Conservation (phyloP, 2,797 vertebrate genomes). For the Sorex maritimensis region DNA sequence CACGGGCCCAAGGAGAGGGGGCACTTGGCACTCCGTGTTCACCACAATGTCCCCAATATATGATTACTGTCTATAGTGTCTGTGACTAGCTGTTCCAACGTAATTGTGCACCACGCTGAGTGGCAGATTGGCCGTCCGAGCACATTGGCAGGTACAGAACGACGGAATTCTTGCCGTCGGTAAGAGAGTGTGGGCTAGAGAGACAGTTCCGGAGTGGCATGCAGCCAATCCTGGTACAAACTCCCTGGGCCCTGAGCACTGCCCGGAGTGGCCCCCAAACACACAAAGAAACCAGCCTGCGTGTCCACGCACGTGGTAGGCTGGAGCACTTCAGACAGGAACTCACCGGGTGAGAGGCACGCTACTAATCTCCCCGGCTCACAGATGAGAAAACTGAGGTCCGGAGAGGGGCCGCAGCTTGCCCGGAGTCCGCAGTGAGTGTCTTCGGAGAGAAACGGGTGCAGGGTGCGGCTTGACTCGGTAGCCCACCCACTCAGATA, state of each 20-base stretch:
- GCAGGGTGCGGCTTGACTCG: neutral
- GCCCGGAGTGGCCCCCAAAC: too few species aligned
- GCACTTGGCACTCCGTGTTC: neutral
- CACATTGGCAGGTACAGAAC: too few species aligned
- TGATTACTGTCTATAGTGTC: slow-evolving; percentile 2
- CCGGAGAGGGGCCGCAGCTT: slow-evolving; percentile 53
- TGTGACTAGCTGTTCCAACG: neutral
- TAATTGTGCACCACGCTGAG: slow-evolving; percentile 23
- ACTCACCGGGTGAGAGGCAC: neutral
- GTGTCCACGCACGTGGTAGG: too few species aligned
- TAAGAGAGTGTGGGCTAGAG: too few species aligned
- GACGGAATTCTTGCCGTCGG: too few species aligned
- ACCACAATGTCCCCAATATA: neutral
- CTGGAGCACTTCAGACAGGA: neutral
- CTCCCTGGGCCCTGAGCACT: too few species aligned
- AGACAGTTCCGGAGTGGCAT: too few species aligned
- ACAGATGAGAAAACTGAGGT: slow-evolving; percentile 32
- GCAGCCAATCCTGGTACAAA: too few species aligned
- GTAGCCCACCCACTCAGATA: neutral
- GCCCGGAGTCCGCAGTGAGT: neutral
- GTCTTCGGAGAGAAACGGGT: neutral
- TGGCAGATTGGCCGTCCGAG: neutral
- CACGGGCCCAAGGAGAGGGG: neutral
- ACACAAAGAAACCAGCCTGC: too few species aligned
- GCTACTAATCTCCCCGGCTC: neutral